A percentile compares a stretch with the other conserved stretches of the same genome.
These are phyloP conservation scores for Neopipo cinnamomea DNA, from an alignment of 2,113 vertebrate species.

Conservation along the genomic window DNA sequence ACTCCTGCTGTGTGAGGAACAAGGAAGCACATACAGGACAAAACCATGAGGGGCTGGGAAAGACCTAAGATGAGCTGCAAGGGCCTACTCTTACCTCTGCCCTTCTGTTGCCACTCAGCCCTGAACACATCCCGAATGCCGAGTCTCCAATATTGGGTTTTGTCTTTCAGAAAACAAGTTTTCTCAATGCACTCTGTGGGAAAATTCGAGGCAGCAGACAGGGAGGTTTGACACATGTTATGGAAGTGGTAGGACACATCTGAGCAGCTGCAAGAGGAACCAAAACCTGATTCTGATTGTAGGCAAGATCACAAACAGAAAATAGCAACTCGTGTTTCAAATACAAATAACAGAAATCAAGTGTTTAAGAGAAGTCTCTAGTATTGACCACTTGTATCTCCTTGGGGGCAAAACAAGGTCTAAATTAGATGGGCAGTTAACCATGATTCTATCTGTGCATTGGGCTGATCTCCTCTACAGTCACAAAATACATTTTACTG, in stretches of 20 bases:
- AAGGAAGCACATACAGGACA: neutral
- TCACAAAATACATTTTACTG: neutral
- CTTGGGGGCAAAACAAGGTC: neutral
- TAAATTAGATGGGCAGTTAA: neutral
- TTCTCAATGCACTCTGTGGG: neutral
- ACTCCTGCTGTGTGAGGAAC: neutral
- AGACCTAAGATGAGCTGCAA: neutral
- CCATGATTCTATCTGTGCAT: neutral
- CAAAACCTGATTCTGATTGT: neutral
- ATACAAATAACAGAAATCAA: neutral
- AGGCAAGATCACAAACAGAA: neutral
- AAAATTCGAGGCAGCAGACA: neutral
- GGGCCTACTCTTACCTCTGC: neutral
- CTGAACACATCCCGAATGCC: neutral
- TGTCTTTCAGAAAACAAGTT: neutral
- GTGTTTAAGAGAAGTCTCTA: neutral
- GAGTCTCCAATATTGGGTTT: neutral
- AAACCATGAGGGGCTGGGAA: neutral
- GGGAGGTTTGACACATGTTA: neutral
- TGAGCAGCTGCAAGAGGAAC: slow-evolving; percentile 11
- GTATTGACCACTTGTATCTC: neutral
- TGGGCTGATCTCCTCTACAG: neutral
- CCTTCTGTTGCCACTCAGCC: neutral
- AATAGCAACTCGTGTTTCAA: neutral
- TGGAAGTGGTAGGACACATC: neutral